These are phyloP conservation scores for Drosophila fulvimacula DNA, from an alignment of 2,888 invertebrate genomes.

Conservation along the genomic window DNA sequence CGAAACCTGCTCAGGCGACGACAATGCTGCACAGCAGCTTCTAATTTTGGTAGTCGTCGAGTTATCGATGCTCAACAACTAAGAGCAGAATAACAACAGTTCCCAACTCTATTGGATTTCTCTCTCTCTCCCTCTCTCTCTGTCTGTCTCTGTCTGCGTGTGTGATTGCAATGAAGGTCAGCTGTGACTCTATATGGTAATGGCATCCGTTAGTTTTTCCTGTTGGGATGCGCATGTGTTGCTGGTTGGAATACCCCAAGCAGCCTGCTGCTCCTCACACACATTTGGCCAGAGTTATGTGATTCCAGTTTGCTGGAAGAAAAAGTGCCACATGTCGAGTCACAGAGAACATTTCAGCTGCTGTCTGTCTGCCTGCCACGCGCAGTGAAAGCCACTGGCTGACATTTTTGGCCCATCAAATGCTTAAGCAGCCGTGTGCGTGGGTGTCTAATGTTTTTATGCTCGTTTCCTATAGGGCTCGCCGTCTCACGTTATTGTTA, in stretches of 20 bases:
- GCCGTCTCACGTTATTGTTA: slow-evolving; percentile 11
- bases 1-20: slow-evolving; percentile 65
- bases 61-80: slow-evolving; percentile 38
- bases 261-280: slow-evolving; percentile 29
- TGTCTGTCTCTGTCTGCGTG: no score
- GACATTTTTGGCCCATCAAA: slow-evolving; percentile 36
- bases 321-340: slow-evolving; percentile 42
- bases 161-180: slow-evolving; percentile 81
- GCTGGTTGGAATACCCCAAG: slow-evolving; percentile 5
- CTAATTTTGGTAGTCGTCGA: slow-evolving; percentile 72
- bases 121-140: no score
- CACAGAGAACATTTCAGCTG: slow-evolving; percentile 27
- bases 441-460: slow-evolving; percentile 50
- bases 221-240: slow-evolving; percentile 73
- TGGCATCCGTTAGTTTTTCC: slow-evolving; percentile 80
- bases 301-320: slow-evolving; percentile 34
- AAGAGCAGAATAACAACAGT: slow-evolving; percentile 38
- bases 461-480: slow-evolving; percentile 11
- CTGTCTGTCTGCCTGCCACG: slow-evolving; percentile 1
- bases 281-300: slow-evolving; percentile 61
- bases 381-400: slow-evolving; percentile 37
- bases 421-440: slow-evolving; percentile 35
- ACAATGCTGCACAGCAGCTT: slow-evolving; percentile 67
- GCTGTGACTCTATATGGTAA: slow-evolving; percentile 74
- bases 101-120: slow-evolving; percentile 41